Evolutionary conservation across 2,113 vertebrate genomes (phyloP), one percentile per base, ranked within the genome.

Genomic region (Acanthisitta chloris): DNA sequence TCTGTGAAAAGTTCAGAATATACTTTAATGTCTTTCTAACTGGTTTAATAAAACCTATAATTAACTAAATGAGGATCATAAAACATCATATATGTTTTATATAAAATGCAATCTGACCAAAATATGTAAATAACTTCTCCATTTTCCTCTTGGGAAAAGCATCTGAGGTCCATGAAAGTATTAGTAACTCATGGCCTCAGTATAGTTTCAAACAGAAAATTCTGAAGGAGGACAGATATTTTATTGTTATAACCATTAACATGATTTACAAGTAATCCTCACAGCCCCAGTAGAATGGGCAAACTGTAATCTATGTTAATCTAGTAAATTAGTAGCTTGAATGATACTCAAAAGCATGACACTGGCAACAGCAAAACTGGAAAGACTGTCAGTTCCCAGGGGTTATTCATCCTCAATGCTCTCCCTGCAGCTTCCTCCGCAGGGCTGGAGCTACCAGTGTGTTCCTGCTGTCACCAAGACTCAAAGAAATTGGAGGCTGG

Each of bases 61-160:
- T 81, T 94, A 96, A 48, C 72, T 88, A 86, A 84, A 81, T 34
- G 40, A 86, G 49, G 40, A 73, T 78, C 71, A 82, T 87, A 94
- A 94, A n/a, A n/a, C n/a, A n/a, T n/a, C n/a, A n/a, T n/a, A n/a
- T n/a, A 36, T 48, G 23, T 33, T 91, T 69, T 45, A 61, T 34
- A 76, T 62, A 38, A 72, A 92, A 77, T 58, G 61, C 78, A 72
- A 88, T 55, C 34, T 9, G 14, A 94, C 65, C 48, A 3, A 88
- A 88, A 58, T 26, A 80, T 29, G 24, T 33, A 95, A 85, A 67
- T 67, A 14, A 31, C 33, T 76, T 49, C 34, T 57, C 17, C 36
- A 25, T 86, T 94, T 87, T 70, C 43, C 66, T 65, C 66, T 73
- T 62, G 42, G 29, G 55, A 64, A 80, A 90, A 85, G 28, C 38